phyloP scores from a whole-genome alignment of 2,888 invertebrate species.

The Axea sp. region DNA sequence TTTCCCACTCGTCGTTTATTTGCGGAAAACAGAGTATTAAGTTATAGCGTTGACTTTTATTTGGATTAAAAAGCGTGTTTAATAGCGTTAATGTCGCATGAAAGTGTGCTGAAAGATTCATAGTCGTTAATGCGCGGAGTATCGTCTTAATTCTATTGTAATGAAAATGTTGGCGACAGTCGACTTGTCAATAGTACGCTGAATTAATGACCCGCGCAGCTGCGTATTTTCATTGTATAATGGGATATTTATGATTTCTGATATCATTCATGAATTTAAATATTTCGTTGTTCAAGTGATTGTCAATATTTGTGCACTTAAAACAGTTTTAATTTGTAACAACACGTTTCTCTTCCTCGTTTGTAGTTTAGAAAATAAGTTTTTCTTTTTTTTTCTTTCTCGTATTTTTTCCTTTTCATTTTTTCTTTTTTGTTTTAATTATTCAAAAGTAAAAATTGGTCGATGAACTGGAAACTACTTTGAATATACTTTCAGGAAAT shows the following conservation, averaged over 20 bases:
- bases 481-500: neutral
- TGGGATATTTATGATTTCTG: conserved; percentile 38
- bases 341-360: conserved; percentile 17
- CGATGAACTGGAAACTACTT: conserved; percentile 34
- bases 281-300: conserved; percentile 2
- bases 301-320: conserved; percentile 34
- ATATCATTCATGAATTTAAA: conserved; percentile 29
- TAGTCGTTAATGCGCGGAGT: conserved; percentile 10
- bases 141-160: conserved; percentile 50
- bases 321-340: conserved; percentile 2
- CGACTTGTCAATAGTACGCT: conserved; percentile 31
- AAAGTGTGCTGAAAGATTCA: conserved; percentile 44
- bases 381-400: too few relatives aligned
- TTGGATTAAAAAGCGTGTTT: conserved; percentile 44
- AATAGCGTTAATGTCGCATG: conserved; percentile 40
- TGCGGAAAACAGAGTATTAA: conserved; percentile 14
- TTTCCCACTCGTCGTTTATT: conserved; percentile 16
- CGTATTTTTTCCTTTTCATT: too few relatives aligned
- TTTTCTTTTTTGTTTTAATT: too few relatives aligned
- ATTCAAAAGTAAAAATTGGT: conserved; percentile 6
- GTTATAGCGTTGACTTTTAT: conserved; percentile 36
- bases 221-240: conserved; percentile 32
- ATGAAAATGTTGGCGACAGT: conserved; percentile 47
- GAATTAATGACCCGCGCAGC: conserved; percentile 50
- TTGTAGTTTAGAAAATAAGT: conserved; percentile 4